These are phyloP conservation scores for Proales similis DNA, from an alignment of 1,140 invertebrate genomes.

Conservation along the genomic window DNA sequence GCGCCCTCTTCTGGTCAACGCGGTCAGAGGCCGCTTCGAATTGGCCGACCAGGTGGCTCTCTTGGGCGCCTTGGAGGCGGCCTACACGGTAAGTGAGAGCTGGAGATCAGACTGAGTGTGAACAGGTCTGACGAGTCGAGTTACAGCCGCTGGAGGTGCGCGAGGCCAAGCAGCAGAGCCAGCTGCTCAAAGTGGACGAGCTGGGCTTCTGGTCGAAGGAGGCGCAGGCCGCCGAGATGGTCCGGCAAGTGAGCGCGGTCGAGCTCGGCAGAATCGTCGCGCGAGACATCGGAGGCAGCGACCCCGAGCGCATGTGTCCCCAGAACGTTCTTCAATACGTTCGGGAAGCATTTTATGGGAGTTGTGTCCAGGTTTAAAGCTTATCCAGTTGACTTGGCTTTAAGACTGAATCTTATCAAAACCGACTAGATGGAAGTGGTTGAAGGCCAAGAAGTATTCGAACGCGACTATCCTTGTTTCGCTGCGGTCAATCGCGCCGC, in stretches of 20 bases:
- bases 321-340: slow-evolving; percentile 72
- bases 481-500: slow-evolving; percentile 81
- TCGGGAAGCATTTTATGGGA: slow-evolving; percentile 59
- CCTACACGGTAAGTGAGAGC: slow-evolving; percentile 7
- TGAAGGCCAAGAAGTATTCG: slow-evolving; percentile 50
- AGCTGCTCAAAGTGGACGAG: slow-evolving; percentile 11
- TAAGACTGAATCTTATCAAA: no score
- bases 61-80: slow-evolving; percentile 10
- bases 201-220: slow-evolving; percentile 16
- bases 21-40: slow-evolving; percentile 13
- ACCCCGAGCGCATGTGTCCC: slow-evolving; percentile 87
- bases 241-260: slow-evolving; percentile 3
- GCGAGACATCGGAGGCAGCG: slow-evolving; percentile 77
- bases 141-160: slow-evolving; percentile 28
- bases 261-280: slow-evolving; percentile 36
- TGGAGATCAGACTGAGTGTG: no score
- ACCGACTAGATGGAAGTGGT: slow-evolving; percentile 59
- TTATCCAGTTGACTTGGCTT: slow-evolving; percentile 46
- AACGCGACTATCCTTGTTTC: slow-evolving; percentile 77
- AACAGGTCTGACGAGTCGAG: no score
- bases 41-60: background rate
- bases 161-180: slow-evolving; percentile 1
- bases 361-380: slow-evolving; percentile 8
- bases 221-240: background rate
- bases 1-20: slow-evolving; percentile 22